phyloP scores from a whole-genome alignment of 2,888 invertebrate genomes.

The Teinopalpus imperialis region DNA sequence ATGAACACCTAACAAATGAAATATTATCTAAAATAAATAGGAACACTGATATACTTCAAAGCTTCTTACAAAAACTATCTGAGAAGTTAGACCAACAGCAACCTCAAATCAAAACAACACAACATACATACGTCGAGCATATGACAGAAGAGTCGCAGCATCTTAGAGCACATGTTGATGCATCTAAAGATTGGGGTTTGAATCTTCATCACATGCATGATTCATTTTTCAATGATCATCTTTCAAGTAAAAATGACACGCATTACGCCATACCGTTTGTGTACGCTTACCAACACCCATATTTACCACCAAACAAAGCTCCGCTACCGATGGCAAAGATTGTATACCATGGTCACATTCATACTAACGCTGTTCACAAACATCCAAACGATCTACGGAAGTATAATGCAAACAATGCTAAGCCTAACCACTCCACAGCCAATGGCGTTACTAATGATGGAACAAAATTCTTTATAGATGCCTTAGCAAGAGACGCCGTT shows the following conservation, averaged over 20 bases:
- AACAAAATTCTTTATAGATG: conserved; percentile 32
- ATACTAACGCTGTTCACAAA: conserved; percentile 23
- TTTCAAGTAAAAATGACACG: conserved; percentile 25
- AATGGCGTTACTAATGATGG: conserved; percentile 5
- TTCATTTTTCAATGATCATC: conserved; percentile 8
- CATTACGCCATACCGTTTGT: conserved; percentile 29
- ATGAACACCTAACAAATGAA: conserved; percentile 55
- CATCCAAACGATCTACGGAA: conserved; percentile 17
- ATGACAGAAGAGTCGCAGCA: conserved; percentile 10
- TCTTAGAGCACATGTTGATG: conserved; percentile 14
- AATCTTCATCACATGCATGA: conserved; percentile 19
- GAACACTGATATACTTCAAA: conserved; percentile 56
- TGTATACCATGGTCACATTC: conserved; percentile 30
- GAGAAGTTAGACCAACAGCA: conserved; percentile 35
- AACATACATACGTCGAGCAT: conserved; percentile 1
- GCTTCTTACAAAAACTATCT: conserved; percentile 51
- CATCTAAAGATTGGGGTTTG: conserved; percentile 18
- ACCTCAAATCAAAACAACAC: conserved; percentile 11
- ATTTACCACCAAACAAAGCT: conserved; percentile 19
- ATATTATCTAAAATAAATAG: conserved; percentile 60
- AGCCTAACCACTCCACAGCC: conserved; percentile 1
- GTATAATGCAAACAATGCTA: conserved; percentile 20
- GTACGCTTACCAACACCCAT: conserved; percentile 32
- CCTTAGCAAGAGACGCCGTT: conserved; percentile 16
- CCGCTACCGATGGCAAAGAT: conserved; percentile 26